Evolutionary conservation across 2,797 vertebrate genomes (phyloP).

Genomic region (Craterocephalus amniculus): DNA sequence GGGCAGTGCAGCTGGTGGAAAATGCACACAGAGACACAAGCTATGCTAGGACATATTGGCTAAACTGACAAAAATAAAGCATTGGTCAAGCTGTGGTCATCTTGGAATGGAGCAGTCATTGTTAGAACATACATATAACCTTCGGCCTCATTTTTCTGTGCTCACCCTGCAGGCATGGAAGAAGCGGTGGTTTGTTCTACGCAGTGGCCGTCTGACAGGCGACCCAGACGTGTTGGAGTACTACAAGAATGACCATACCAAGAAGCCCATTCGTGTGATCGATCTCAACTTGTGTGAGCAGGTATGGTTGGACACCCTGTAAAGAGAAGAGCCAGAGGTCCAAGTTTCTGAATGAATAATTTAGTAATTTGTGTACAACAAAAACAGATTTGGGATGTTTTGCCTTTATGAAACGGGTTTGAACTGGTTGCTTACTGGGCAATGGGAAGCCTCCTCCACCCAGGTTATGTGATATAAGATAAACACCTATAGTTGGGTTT

Average conservation of each 20-base stretch:
- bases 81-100: constrained; percentile 57
- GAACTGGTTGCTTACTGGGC: too few relatives aligned
- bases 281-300: constrained; percentile 99
- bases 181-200: constrained; percentile 98
- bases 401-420: too few relatives aligned
- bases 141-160: constrained; percentile 61
- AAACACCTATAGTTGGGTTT: too few relatives aligned
- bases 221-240: constrained; percentile 98
- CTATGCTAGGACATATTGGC: constrained; percentile 46
- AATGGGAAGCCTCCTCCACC: too few relatives aligned
- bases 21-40: constrained; percentile 52
- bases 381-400: too few relatives aligned
- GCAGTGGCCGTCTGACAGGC: constrained; percentile 95
- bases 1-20: constrained; percentile 56
- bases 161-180: constrained; percentile 93
- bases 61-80: constrained; percentile 63
- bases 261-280: constrained; percentile 98
- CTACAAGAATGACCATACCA: constrained; percentile 99
- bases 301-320: constrained; percentile 55
- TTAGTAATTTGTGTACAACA: too few relatives aligned
- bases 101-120: constrained; percentile 57
- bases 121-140: constrained; percentile 65
- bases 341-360: neutral
- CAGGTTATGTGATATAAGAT: too few relatives aligned
- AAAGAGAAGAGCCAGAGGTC: neutral